phyloP scores from a whole-genome alignment of 2,113 vertebrate genomes.

The Chloroceryle aenea region DNA sequence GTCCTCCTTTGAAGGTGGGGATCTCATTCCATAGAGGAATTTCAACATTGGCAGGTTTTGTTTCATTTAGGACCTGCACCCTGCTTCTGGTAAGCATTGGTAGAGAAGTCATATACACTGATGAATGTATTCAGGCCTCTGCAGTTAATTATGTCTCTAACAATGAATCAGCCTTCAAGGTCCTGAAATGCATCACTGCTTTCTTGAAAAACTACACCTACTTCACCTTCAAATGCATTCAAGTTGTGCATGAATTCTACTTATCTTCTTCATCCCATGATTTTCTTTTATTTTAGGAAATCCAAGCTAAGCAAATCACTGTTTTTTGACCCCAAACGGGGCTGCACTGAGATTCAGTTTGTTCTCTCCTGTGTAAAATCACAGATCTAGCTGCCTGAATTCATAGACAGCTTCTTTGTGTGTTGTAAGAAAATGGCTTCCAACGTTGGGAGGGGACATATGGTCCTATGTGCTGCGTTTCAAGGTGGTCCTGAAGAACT shows the following conservation, averaged over 20 bases:
- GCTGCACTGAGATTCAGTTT: neutral
- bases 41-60: neutral
- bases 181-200: neutral
- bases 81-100: neutral
- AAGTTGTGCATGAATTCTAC: neutral
- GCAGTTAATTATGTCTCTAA: neutral
- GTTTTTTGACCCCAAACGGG: neutral
- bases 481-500: neutral
- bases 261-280: neutral
- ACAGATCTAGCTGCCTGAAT: neutral
- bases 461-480: neutral
- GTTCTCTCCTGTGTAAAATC: neutral
- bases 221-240: neutral
- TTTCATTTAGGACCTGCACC: neutral
- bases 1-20: neutral
- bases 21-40: neutral
- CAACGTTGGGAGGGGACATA: neutral
- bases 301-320: neutral
- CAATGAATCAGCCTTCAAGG: neutral
- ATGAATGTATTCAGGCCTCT: neutral
- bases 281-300: slow-evolving; percentile 19
- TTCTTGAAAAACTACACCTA: neutral
- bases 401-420: neutral
- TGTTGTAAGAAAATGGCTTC: neutral
- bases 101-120: neutral